Evolutionary conservation across 2,797 vertebrate genomes (phyloP).

Genomic region (Eutrigla gurnardus): DNA sequence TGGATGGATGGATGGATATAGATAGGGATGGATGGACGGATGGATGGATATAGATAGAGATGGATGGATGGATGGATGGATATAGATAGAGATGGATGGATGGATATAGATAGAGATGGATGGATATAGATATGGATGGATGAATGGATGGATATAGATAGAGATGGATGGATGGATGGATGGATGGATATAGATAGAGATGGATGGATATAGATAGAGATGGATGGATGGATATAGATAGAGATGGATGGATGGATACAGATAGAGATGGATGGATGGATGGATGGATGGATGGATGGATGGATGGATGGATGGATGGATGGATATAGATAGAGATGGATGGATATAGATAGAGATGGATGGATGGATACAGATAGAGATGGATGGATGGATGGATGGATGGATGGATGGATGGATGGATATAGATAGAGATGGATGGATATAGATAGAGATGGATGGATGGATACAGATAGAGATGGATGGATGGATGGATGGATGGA

Average conservation of each 20-base stretch:
- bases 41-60: too few relatives aligned
- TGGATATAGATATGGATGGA: too few relatives aligned
- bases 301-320: not conserved
- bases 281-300: not conserved
- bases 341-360: too few relatives aligned
- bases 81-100: not conserved
- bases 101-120: not conserved
- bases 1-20: not conserved
- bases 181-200: not conserved
- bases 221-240: not conserved
- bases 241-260: not conserved
- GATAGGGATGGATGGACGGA: not conserved
- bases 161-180: too few relatives aligned
- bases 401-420: not conserved
- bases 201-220: not conserved
- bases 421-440: not conserved
- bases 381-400: not conserved
- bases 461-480: not conserved
- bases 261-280: too few relatives aligned
- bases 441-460: too few relatives aligned
- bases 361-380: too few relatives aligned
- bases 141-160: too few relatives aligned
- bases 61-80: too few relatives aligned
- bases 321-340: too few relatives aligned
- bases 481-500: not conserved